Conservation (phyloP, 1,140 invertebrate species). For the Nixonia krombeini region DNA sequence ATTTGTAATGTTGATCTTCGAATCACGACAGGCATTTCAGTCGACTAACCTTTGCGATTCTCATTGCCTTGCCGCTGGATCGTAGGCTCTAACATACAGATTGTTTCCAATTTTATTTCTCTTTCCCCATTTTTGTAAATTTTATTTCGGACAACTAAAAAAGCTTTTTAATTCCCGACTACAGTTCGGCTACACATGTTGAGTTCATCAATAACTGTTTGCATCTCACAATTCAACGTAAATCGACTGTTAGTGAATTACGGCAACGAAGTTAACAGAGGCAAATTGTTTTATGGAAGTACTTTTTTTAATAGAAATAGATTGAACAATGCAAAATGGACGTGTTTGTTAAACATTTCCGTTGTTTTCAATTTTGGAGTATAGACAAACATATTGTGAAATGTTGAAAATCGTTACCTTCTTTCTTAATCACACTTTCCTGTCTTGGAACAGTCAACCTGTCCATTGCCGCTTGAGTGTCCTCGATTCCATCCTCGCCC, state of each 20-base stretch:
- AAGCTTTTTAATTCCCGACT: no score
- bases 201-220: no score
- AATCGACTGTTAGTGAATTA: no score
- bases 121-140: slow-evolving; percentile 28
- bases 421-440: slow-evolving; percentile 68
- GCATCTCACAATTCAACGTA: no score
- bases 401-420: slow-evolving; percentile 65
- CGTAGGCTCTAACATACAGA: slow-evolving; percentile 63
- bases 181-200: no score
- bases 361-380: no score
- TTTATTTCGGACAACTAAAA: slow-evolving; percentile 34
- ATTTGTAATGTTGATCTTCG: slow-evolving; percentile 19
- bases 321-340: no score
- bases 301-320: no score
- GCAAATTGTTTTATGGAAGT: no score
- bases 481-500: slow-evolving; percentile 69
- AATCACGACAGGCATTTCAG: slow-evolving; percentile 31
- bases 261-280: no score
- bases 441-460: slow-evolving; percentile 62
- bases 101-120: slow-evolving; percentile 45
- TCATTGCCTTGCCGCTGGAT: slow-evolving; percentile 60
- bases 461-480: slow-evolving; percentile 64
- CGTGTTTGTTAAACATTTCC: no score
- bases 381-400: slow-evolving; percentile 24
- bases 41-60: slow-evolving; percentile 62